Base-by-base conservation (phyloP, 37 sponge, comb jelly and placozoan species). In the Corticium candelabrum region DNA sequence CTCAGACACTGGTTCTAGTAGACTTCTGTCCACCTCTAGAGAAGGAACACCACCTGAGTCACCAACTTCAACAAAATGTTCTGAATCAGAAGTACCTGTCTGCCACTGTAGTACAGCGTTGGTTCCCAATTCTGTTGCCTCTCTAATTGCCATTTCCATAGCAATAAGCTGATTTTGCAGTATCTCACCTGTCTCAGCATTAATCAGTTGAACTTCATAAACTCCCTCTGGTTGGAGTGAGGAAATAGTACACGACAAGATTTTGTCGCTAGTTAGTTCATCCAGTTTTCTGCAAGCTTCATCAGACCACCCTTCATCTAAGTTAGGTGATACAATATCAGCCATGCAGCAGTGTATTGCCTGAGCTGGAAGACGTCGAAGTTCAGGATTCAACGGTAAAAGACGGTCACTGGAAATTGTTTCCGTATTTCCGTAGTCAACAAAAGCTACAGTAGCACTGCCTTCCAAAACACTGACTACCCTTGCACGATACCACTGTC, bases 361-460 rank as follows among this genome's bases (percentile, higher is more conserved):
- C 62, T 50, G 62, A 11, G 62, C 62, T 11, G 62, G 62, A 50
- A 50, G 62, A 11, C 15, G 21, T 11, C 11, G 21, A 50, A 50
- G 21, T 50, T 21, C 21, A 11, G 62, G 15, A 21, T 50, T 21
- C 15, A 50, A 21, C 11, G 15, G 21, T 11, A 11, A 21, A 11
- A 50, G 15, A 11, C 11, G 21, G 11, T 21, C 15, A 11, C 15
- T 21, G 62, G 50, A 34, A 30, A 85, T 78, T 3, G 29, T 74
- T 32, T 91, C 89, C 7, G 69, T 39, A 68, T 91, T 91, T 2
- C 92, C 92, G 78, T 77, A 91, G 38, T 91, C 92, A 0, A 88
- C 84, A 86, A 88, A 91, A 1, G 31, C 21, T 2, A 91, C 89
- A 32, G 73, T 37, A 37, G 74, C 82, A 35, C 15, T 2, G 32